Percentiles rank a stretch among this genome's conserved stretches.
These are phyloP conservation scores for Leptinotarsa juncta DNA, from an alignment of 2,888 invertebrate species.

Conservation along the genomic window DNA sequence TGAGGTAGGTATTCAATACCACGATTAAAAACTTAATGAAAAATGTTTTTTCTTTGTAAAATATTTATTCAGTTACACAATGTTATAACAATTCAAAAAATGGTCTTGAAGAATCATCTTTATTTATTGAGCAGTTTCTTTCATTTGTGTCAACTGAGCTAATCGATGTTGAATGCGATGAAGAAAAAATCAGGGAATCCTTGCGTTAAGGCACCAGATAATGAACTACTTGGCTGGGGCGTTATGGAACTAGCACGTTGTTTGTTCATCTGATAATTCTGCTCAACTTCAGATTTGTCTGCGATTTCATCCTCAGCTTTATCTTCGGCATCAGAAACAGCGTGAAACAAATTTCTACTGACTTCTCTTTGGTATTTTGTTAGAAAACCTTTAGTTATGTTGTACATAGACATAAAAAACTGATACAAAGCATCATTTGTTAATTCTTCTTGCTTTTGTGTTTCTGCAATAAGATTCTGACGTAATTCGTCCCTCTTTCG, in stretches of 20 bases:
- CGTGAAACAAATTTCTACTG: slow-evolving; percentile 24
- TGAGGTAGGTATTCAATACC: slow-evolving; percentile 7
- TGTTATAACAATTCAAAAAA: slow-evolving; percentile 22
- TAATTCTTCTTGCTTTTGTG: slow-evolving; percentile 16
- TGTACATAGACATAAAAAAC: slow-evolving; percentile 20
- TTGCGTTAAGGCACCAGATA: slow-evolving; percentile 20
- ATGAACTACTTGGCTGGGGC: slow-evolving; percentile 2
- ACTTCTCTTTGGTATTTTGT: slow-evolving; percentile 15
- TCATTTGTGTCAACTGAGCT: too few species aligned
- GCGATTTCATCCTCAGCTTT: slow-evolving; percentile 25
- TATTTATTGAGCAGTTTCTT: too few species aligned
- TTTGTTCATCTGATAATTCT: slow-evolving; percentile 18
- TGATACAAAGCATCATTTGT: slow-evolving; percentile 22
- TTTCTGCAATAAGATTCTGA: slow-evolving; percentile 16
- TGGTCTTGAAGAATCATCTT: slow-evolving; percentile 22
- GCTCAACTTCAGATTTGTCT: slow-evolving; percentile 7
- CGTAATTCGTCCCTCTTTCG: slow-evolving; percentile 13
- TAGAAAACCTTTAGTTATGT: slow-evolving; percentile 20
- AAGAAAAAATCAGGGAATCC: neutral
- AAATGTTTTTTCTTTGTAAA: too few species aligned
- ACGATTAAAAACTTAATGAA: neutral
- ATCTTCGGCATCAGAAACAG: slow-evolving; percentile 28
- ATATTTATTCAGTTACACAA: too few species aligned
- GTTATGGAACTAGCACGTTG: slow-evolving; percentile 16
- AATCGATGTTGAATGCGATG: too few species aligned